Evolutionary conservation across 2,797 vertebrate genomes (phyloP).

Genomic region (Peromyscus melanophrys): DNA sequence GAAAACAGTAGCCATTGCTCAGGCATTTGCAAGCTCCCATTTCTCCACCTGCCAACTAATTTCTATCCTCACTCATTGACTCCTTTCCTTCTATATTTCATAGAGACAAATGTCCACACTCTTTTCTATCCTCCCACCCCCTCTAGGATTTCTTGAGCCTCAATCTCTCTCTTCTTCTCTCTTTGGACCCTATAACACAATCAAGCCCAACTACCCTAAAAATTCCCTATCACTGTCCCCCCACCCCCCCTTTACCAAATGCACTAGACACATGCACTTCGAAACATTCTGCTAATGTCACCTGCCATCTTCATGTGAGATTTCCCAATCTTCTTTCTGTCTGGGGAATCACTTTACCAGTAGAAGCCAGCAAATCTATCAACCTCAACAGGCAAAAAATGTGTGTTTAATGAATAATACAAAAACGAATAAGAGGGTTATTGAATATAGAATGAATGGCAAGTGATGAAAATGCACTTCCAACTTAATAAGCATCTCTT

Average conservation of each 20-base stretch:
- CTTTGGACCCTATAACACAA: neutral
- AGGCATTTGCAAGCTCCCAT: neutral
- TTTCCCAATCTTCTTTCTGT: neutral
- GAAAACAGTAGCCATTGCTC: neutral
- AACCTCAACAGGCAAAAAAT: neutral
- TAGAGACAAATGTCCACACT: neutral
- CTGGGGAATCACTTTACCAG: neutral
- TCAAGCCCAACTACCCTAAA: neutral
- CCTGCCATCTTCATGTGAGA: neutral
- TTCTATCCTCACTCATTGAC: neutral
- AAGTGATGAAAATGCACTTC: neutral
- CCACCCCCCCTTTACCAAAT: neutral
- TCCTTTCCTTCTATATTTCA: neutral
- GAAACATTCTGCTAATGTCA: neutral
- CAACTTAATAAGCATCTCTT: neutral
- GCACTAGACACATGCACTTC: neutral
- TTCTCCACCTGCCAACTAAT: neutral
- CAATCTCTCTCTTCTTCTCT: neutral
- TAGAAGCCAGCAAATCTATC: neutral
- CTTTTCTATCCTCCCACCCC: neutral
- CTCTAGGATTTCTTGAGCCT: neutral
- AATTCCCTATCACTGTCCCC: neutral
- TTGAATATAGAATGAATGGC: neutral
- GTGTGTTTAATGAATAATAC: neutral
- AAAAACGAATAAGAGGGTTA: conserved; percentile 3